A percentile compares a stretch with the other conserved stretches of the same genome.
These are phyloP conservation scores for Oryzias javanicus DNA, from an alignment of 2,113 vertebrate species.

Conservation along the genomic window DNA sequence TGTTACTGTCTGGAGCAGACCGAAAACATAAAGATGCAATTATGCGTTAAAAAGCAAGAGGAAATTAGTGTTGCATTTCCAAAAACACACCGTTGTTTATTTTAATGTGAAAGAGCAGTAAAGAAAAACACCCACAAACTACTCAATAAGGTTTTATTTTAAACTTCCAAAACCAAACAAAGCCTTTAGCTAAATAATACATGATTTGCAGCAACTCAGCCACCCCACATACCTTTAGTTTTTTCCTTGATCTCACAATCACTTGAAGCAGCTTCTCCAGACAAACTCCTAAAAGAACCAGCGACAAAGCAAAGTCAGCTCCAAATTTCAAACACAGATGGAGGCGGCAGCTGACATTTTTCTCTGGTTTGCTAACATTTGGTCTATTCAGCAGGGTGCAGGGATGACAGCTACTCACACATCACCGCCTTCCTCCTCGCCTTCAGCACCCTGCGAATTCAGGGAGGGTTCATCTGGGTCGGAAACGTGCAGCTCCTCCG, in stretches of 20 bases:
- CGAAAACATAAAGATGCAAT: conserved; percentile 28
- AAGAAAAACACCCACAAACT: too few species aligned
- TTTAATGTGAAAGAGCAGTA: conserved; percentile 9
- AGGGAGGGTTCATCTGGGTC: conserved; percentile 49
- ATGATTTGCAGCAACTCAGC: not conserved
- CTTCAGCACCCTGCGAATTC: conserved; percentile 32
- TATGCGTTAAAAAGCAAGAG: conserved; percentile 7
- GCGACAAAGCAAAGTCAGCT: conserved; percentile 25
- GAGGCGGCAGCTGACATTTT: conserved; percentile 5
- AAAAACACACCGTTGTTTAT: conserved; percentile 15
- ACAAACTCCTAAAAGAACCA: conserved; percentile 41
- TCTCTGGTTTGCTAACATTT: conserved; percentile 11
- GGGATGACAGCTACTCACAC: conserved; percentile 62
- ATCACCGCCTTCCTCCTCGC: conserved; percentile 32
- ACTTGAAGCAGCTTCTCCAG: conserved; percentile 26
- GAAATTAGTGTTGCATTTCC: conserved; percentile 25
- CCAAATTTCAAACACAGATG: conserved; percentile 23
- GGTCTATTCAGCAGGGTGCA: conserved; percentile 10
- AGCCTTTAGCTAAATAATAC: not conserved
- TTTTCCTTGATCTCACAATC: conserved; percentile 42
- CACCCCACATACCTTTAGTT: conserved; percentile 60
- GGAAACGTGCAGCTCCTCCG: conserved; percentile 46
- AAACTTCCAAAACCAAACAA: not conserved
- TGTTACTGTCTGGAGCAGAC: conserved; percentile 20
- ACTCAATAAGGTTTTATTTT: too few species aligned